Evolutionary conservation across 2,113 vertebrate species (phyloP).

Genomic region (Pelobates fuscus): DNA sequence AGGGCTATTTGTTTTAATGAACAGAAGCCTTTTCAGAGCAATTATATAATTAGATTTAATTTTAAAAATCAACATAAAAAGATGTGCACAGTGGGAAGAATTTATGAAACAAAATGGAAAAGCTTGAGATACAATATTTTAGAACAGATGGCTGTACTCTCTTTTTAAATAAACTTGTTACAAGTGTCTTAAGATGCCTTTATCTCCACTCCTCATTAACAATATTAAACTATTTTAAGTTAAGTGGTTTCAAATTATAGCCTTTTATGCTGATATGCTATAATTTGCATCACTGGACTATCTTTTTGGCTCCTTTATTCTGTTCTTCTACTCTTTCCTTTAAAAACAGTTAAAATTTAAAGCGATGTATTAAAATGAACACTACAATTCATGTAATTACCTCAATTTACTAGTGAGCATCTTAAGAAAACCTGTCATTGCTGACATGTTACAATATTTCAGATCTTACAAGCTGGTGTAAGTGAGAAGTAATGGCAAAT

Average conservation of each 20-base stretch:
- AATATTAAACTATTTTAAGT: constrained; percentile 50
- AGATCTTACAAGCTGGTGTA: too few species aligned
- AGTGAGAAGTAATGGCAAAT: too few species aligned
- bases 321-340: constrained; percentile 5
- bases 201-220: constrained; percentile 51
- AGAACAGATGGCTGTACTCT: constrained; percentile 29
- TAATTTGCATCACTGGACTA: constrained; percentile 17
- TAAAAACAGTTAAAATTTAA: constrained; percentile 15
- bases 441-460: too few species aligned
- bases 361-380: too few species aligned
- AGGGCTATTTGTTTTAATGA: constrained; percentile 25
- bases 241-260: constrained; percentile 46
- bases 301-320: constrained; percentile 5
- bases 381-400: too few species aligned
- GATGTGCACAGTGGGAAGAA: constrained; percentile 16
- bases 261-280: constrained; percentile 16
- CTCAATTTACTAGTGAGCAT: too few species aligned
- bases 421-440: too few species aligned
- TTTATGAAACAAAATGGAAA: neutral
- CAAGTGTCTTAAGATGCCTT: constrained; percentile 26
- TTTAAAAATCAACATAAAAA: constrained; percentile 32
- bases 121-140: constrained; percentile 18
- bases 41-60: too few species aligned
- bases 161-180: constrained; percentile 43
- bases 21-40: constrained; percentile 5